Conservation (phyloP, 2,888 invertebrate genomes). For the Desoria tigrina region DNA sequence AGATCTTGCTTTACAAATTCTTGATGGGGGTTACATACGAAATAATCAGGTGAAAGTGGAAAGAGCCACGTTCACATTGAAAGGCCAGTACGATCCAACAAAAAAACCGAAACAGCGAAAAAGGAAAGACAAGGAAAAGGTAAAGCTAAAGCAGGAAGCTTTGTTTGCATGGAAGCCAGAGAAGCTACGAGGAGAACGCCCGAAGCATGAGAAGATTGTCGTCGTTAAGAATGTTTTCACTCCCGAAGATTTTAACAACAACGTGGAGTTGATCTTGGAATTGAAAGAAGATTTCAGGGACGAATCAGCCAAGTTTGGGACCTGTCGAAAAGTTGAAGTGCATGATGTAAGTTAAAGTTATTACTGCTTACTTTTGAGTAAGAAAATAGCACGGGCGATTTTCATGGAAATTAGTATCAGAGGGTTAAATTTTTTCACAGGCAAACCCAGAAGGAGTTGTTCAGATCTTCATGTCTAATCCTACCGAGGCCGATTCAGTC, state of each 20-base stretch:
- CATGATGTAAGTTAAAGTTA: constrained; percentile 80
- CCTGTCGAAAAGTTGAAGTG: constrained; percentile 84
- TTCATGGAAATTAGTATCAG: background rate
- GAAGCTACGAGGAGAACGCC: constrained; percentile 78
- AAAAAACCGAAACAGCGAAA: constrained; percentile 88
- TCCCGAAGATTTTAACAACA: constrained; percentile 82
- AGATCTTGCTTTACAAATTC: constrained; percentile 81
- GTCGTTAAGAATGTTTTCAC: constrained; percentile 92
- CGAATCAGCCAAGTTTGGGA: constrained; percentile 87
- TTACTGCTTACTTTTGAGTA: too few species aligned
- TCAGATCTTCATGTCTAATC: constrained; percentile 83
- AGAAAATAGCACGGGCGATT: too few species aligned
- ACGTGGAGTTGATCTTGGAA: constrained; percentile 84
- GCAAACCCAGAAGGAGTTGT: constrained; percentile 92
- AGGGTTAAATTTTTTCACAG: constrained; percentile 57
- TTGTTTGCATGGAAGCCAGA: constrained; percentile 97
- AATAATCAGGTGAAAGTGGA: constrained; percentile 84
- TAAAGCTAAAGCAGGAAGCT: constrained; percentile 89
- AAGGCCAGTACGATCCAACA: constrained; percentile 89
- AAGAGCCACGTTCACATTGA: constrained; percentile 89
- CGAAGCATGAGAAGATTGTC: constrained; percentile 85
- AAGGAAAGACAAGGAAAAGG: constrained; percentile 80
- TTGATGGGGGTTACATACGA: constrained; percentile 82
- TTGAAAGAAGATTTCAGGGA: constrained; percentile 87
- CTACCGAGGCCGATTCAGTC: constrained; percentile 89